Evolutionary conservation across 2,113 vertebrate genomes (phyloP), one percentile per base, ranked within the genome.

Genomic region (Sphyrna mokarran): DNA sequence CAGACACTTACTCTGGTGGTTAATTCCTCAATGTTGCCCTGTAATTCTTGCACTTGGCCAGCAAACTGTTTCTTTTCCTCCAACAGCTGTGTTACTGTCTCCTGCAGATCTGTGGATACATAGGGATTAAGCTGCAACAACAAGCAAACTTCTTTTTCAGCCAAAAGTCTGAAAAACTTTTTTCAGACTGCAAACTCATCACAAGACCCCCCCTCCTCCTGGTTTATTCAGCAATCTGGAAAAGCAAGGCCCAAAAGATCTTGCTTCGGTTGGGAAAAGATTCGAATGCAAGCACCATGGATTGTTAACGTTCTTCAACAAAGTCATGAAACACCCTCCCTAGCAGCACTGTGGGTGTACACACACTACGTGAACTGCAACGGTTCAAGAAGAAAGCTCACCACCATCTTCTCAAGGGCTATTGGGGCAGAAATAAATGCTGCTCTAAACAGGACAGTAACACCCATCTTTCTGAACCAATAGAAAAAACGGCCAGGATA

Each of bases 1-100:
- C 87, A 85, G 29, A 22, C 94, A 95, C 96, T 97, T 96, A 98
- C 98, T 96, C 97, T 97, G 4, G 96, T 18, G 0, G 95, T 97
- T 96, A 98, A 96, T 96, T 98, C 98, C 68, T 98, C 97, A 43
- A 98, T 97, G 43, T 96, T 96, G 95, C 96, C 96, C 96, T 97
- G 97, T 96, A 98, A 97, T n/a, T 98, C 97, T 85, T 98, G 97
- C 72, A 98, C 96, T 97, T 98, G 97, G 97, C 97, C 97, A 5
- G 97, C 95, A 5, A 97, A 97, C 33, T 96, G 97, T 96, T 98
- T 98, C 97, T 98, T 98, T 96, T 98, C 98, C 96, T 98, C 98
- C 97, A 98, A 95, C 85, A 98, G 95, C 26, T 87, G 96, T 96
- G 96, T 97, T 18, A 98, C 97, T 0, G 97, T 98, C 96, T 98